Evolutionary conservation across 2,797 vertebrate genomes (phyloP), one percentile per base, ranked within the genome.

Genomic region (Schizopygopsis malacanthus): DNA sequence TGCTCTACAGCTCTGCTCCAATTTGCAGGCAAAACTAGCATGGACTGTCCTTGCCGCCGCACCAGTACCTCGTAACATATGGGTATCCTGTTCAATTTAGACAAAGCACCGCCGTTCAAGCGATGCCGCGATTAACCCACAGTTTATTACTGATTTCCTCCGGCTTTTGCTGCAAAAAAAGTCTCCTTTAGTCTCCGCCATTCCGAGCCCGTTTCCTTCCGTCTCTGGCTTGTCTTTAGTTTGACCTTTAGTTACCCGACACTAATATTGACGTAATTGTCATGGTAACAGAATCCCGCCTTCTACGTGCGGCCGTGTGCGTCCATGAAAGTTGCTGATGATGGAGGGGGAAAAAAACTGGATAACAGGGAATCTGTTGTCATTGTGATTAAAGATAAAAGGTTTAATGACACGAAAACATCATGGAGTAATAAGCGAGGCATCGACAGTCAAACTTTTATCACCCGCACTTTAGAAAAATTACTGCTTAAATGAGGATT

Each of bases 241-340:
- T 92, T 93, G 92, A 93, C 92, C 92, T 93, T 93, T 92, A 92
- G 91, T 93, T 92, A 92, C 91, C 91, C 92, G 91, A 92, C 92
- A 92, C 91, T 90, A 89, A 88, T 91, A 89, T 89, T 92, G 92
- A 93, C 92, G 92, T 92, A 91, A 93, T 91, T 87, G 91, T 86
- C 91, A 93, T 93, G 89, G 92, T 87, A 92, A 93, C 92, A 90
- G 81, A 86, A 87, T 85, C 89, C 91, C 92, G 90, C 91, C 91
- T 89, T 85, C 80, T 80, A 87, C 77, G 83, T 86, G 86, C 80
- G 71, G 71, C 83, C 70, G 84, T 85, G 87, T 85, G 82, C 88
- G 89, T 89, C 84, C 86, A 86, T 79, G 84, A 80, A 86, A 84
- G 81, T 87, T 82, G 86, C 72, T 84, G 84, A 81, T 75, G 83